These are phyloP conservation scores for Drosophila neonasuta DNA, from an alignment of 2,888 invertebrate species.

Conservation along the genomic window DNA sequence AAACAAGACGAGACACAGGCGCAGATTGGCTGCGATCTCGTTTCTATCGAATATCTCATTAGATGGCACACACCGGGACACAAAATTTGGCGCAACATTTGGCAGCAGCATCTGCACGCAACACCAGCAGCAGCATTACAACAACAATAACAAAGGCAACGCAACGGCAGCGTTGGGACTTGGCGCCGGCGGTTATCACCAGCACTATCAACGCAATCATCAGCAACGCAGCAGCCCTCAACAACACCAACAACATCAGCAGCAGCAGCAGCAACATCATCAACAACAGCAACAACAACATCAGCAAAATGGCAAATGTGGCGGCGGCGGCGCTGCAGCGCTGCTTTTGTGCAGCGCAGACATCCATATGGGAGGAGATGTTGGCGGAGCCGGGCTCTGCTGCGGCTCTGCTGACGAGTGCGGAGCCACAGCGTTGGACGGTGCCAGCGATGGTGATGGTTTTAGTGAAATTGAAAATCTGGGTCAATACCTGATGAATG, in stretches of 20 bases:
- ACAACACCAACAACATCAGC: conserved; percentile 61
- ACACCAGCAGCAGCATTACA: conserved; percentile 52
- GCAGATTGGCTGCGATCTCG: conserved; percentile 94
- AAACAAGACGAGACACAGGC: conserved; percentile 87
- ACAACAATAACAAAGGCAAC: conserved; percentile 56
- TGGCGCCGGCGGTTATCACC: conserved; percentile 73
- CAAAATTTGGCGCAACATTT: conserved; percentile 84
- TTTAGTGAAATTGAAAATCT: conserved; percentile 82
- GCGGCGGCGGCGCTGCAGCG: conserved; percentile 49
- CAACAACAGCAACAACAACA: conserved; percentile 51
- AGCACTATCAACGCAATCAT: conserved; percentile 67
- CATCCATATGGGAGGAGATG: conserved; percentile 62
- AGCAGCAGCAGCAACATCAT: conserved; percentile 49
- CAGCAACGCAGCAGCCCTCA: conserved; percentile 54
- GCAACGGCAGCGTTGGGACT: conserved; percentile 72
- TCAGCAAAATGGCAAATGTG: conserved; percentile 68
- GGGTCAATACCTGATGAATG: conserved; percentile 82
- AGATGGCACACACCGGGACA: conserved; percentile 93
- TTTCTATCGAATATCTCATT: conserved; percentile 97
- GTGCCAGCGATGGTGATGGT: conserved; percentile 82
- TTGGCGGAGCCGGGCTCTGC: conserved; percentile 46
- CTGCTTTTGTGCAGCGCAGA: conserved; percentile 69
- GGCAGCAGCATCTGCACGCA: conserved; percentile 80
- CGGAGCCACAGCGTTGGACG: conserved; percentile 79
- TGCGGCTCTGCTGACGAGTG: conserved; percentile 61